phyloP scores from a whole-genome alignment of 1,140 invertebrate genomes.

The Paramacrobiotus metropolitanus region DNA sequence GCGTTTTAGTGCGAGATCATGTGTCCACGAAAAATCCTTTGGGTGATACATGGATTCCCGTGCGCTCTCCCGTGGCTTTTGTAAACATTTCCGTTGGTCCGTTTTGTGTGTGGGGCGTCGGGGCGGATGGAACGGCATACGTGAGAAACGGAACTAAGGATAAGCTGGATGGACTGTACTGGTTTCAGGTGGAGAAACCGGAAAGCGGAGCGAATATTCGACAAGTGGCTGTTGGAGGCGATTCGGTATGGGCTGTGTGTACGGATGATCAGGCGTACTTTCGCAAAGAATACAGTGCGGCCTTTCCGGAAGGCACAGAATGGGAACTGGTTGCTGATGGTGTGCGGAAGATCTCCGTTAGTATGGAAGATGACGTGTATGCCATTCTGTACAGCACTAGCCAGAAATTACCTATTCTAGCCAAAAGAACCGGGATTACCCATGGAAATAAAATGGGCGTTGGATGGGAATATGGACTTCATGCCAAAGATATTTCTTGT shows the following conservation, averaged over 20 bases:
- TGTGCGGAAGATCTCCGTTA: slow-evolving; percentile 31
- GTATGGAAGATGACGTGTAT: slow-evolving; percentile 26
- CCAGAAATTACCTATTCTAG: not conserved
- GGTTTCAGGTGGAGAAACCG: slow-evolving; percentile 23
- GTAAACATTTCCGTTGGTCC: slow-evolving; percentile 13
- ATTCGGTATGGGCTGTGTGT: slow-evolving; percentile 42
- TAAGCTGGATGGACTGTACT: slow-evolving; percentile 38
- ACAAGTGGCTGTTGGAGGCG: slow-evolving; percentile 34
- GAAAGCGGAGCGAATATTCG: slow-evolving; percentile 9
- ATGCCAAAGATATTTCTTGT: not conserved
- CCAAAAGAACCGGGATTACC: not conserved
- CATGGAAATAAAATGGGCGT: not conserved
- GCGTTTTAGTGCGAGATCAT: not conserved
- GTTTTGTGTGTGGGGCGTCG: slow-evolving; percentile 50
- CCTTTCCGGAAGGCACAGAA: slow-evolving; percentile 23
- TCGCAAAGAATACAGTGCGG: slow-evolving; percentile 31
- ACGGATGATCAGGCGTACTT: slow-evolving; percentile 24
- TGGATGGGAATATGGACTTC: not conserved
- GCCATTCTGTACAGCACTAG: not conserved
- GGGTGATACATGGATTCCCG: slow-evolving; percentile 1
- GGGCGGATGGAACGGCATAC: slow-evolving; percentile 54
- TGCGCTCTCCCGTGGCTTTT: not conserved
- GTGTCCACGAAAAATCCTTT: not conserved
- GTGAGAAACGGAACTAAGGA: slow-evolving; percentile 24
- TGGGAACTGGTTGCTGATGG: slow-evolving; percentile 18